phyloP scores from a whole-genome alignment of 2,888 invertebrate species.

The Automeris io region DNA sequence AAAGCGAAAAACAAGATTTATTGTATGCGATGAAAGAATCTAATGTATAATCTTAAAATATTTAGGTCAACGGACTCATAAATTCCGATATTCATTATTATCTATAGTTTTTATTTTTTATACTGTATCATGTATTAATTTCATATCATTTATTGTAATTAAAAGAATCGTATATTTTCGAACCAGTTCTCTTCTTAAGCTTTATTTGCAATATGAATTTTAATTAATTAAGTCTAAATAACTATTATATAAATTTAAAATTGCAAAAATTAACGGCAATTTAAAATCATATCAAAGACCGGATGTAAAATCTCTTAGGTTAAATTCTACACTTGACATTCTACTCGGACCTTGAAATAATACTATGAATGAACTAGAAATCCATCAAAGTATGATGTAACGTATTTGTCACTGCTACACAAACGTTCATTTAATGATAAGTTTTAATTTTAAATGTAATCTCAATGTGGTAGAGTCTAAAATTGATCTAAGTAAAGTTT shows the following conservation, averaged over 20 bases:
- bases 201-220: too few relatives aligned
- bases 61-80: conserved; percentile 23
- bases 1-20: conserved; percentile 21
- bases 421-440: neutral
- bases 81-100: neutral
- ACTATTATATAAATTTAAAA: too few relatives aligned
- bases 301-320: conserved; percentile 4
- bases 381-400: conserved; percentile 20
- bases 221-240: too few relatives aligned
- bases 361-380: conserved; percentile 20
- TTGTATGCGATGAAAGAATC: conserved; percentile 17
- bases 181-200: too few relatives aligned
- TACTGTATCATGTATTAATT: neutral
- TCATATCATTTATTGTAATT: too few relatives aligned
- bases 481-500: neutral
- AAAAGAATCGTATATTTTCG: too few relatives aligned
- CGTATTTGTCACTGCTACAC: conserved; percentile 7
- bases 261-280: neutral
- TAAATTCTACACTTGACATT: conserved; percentile 17
- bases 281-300: neutral
- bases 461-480: neutral
- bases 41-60: conserved; percentile 15
- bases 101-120: neutral
- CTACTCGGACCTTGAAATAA: conserved; percentile 18
- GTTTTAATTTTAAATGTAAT: neutral